A percentile compares a stretch with the other conserved stretches of the same genome.
phyloP scores from a whole-genome alignment of 2,888 invertebrate species.

The Resseliella maxima region DNA sequence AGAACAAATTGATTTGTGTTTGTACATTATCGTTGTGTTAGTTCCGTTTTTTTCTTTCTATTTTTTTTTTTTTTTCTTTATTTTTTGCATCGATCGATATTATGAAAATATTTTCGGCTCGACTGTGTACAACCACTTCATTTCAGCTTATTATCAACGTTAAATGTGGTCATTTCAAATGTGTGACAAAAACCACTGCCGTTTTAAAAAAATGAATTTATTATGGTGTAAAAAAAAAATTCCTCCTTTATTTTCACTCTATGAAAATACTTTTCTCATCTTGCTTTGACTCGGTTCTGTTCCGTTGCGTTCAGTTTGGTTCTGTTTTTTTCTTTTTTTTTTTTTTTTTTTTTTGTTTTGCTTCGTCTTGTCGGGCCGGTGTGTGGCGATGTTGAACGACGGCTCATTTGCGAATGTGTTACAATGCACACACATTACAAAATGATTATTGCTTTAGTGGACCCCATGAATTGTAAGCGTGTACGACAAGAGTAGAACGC shows the following conservation, averaged over 20 bases:
- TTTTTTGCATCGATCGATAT: not conserved
- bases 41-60: not conserved
- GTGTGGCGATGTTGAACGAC: too few species aligned
- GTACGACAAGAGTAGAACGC: not conserved
- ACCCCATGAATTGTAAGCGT: not conserved
- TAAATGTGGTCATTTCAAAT: not conserved
- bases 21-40: not conserved
- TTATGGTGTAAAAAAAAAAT: not conserved
- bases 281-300: not conserved
- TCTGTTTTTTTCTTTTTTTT: too few species aligned
- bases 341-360: not conserved
- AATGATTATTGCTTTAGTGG: conserved; percentile 14
- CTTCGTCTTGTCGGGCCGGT: not conserved
- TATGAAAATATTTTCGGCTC: not conserved
- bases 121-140: not conserved
- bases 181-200: not conserved
- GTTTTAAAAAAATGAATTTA: not conserved
- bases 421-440: conserved; percentile 25
- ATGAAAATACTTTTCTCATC: not conserved
- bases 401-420: conserved; percentile 37
- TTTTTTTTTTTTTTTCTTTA: too few species aligned
- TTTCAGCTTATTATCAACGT: not conserved
- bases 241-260: not conserved
- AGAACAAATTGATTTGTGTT: conserved; percentile 10
- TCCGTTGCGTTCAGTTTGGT: too few species aligned